Base-by-base conservation (phyloP, 2,113 vertebrate genomes). In the Romanogobio albipinnatus region DNA sequence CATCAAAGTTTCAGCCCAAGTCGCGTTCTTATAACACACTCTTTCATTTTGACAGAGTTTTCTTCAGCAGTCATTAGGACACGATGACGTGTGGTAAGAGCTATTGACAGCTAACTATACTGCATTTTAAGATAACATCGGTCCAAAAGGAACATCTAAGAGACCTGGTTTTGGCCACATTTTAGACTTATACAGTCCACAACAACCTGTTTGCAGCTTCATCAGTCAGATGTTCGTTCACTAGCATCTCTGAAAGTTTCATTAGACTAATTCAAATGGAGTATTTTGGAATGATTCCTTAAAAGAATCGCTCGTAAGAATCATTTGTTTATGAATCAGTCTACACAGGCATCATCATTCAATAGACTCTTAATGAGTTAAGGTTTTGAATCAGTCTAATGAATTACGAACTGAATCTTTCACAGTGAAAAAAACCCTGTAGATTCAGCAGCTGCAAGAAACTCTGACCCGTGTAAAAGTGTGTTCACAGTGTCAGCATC, bases 1-100 rank as follows among this genome's bases (percentile, higher is more conserved):
- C 80, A 82, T 71, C 29, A 82, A 82, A 71, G 49, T 71, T 82
- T 82, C 33, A 82, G 64, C 43, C 47, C 51, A 17, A 11, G 45
- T 26, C 29, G 5, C 7, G 2, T 49, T 76, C 49, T 76, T 53
- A 33, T 29, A 76, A 19, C 53, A 53, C 74, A 14, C 71, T 66
- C 26, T 74, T 13, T 66, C 11, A 71, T 51, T 53, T 33, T 29
- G 15, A 76, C 49, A 33, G 74, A 76, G 49, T 61, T 24, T 43
- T 59, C 33, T 43, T 43, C 53, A 43, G 3, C 19, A 59, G 36
- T 19, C 76, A 39, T 22, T 77, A 33, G 24, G 11, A 17, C 6
- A 76, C 11, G 53, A 59, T 77, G 51, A 76, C 51, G 51, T 58
- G 17, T 19, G 17, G 7, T 17, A 56, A 56, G 53, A 56, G 17